Conservation (phyloP, 2,113 vertebrate species). For the Nymphicus hollandicus region DNA sequence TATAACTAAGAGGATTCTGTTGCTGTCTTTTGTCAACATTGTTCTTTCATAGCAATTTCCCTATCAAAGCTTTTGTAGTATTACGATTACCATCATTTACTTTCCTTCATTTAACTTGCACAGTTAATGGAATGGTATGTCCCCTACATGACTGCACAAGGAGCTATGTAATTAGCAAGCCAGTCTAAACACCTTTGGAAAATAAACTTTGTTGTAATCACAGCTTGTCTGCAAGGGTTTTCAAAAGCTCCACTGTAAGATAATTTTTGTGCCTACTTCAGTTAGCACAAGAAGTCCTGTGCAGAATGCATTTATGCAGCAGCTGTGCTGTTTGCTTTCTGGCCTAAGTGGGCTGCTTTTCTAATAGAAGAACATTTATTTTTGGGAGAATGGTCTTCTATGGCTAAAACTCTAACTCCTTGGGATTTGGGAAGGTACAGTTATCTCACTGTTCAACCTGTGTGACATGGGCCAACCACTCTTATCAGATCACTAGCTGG, state of each 20-base stretch:
- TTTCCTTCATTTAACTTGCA: constrained; percentile 28
- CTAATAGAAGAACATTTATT: background rate
- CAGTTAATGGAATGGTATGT: background rate
- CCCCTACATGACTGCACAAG: background rate
- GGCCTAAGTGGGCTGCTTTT: background rate
- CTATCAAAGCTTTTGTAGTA: background rate
- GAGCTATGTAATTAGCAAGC: background rate
- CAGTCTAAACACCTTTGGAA: constrained; percentile 9
- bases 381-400: background rate
- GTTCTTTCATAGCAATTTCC: constrained; percentile 18
- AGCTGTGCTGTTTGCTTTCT: background rate
- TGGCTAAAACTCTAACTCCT: background rate
- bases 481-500: background rate
- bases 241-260: background rate
- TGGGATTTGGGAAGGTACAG: background rate
- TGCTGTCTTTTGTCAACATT: background rate
- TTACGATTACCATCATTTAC: background rate
- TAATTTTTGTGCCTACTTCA: background rate
- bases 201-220: background rate
- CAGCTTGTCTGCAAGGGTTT: background rate
- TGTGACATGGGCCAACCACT: background rate
- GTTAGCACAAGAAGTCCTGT: background rate
- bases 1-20: background rate
- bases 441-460: background rate
- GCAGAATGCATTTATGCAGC: background rate